A percentile compares a stretch with the other conserved stretches of the same genome.
Conservation (phyloP, 2,113 vertebrate species). For the Phalacrocorax aristotelis region DNA sequence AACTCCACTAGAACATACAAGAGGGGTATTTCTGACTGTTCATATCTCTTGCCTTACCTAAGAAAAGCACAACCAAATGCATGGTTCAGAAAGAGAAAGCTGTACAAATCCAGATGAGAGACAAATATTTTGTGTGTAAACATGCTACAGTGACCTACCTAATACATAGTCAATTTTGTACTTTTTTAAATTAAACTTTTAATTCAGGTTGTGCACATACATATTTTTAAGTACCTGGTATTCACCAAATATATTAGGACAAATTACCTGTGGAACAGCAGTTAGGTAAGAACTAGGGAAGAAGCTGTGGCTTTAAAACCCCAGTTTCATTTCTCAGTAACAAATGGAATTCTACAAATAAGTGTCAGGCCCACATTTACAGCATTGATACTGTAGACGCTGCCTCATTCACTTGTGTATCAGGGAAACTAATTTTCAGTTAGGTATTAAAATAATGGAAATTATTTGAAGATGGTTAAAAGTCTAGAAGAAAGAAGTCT, state of each 20-base stretch:
- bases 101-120: not conserved
- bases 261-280: not conserved
- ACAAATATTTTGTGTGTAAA: not conserved
- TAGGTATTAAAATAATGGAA: not conserved
- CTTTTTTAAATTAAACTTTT: not conserved
- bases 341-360: not conserved
- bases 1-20: rapidly evolving
- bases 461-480: not conserved
- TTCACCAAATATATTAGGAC: not conserved
- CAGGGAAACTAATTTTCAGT: not conserved
- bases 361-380: not conserved
- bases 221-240: not conserved
- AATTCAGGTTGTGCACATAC: not conserved
- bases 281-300: not conserved
- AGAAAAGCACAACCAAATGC: not conserved
- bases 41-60: not conserved
- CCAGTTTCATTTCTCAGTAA: not conserved
- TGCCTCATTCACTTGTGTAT: not conserved
- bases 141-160: not conserved
- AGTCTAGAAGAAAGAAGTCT: not conserved
- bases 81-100: not conserved
- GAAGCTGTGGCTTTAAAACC: not conserved
- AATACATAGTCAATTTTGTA: not conserved
- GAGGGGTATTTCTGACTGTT: not conserved
- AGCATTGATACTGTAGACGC: not conserved